Base-by-base conservation (phyloP, 2,113 vertebrate species). In the Aspidoscelis tigris region DNA sequence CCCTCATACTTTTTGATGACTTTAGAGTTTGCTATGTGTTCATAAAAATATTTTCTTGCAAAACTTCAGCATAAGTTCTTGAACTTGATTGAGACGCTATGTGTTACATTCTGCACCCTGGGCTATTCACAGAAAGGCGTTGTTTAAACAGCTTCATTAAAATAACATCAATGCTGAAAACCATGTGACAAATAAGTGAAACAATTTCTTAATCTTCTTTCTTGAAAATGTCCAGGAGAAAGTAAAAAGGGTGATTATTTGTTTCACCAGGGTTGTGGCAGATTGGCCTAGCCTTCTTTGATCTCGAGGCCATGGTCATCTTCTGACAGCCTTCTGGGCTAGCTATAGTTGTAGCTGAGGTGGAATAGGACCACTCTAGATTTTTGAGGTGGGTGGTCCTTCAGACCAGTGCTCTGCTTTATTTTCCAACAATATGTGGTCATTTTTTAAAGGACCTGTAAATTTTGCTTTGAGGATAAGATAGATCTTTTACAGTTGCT, bases 101-200 rank as follows among this genome's bases (percentile, higher is more conserved):
- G 0, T 76, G 11, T 8, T 2, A 0, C 0, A 65, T 50, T 65
- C 39, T 39, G 50, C 11, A 74, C 61, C 1, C 47, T 50, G 78
- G 43, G 66, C 65, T 87, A 80, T 7, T 66, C 53, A 73, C 69
- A 55, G 4, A 75, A 78, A 79, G 22, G 41, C 64, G 53, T 55
- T 11, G 50, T 76, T 3, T 43, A 3, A 68, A 0, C 2, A 5
- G 0, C 2, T 10, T 78, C 44, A 14, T 0, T 0, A 0, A 1
- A 86, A 43, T 53, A 20, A 11, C 0, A 14, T 7, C 55, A 64
- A 0, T 0, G 1, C 61, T 44, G 50, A 68, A 68, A 75, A 66
- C 33, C 18, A 69, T 22, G n/a, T 41, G 44, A 68, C 71, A 81
- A 88, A 86, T 73, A 72, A 81, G 2, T 0, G 0, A 88, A 85